Conservation (phyloP, 1,140 invertebrate species). For the Conus ventricosus region DNA sequence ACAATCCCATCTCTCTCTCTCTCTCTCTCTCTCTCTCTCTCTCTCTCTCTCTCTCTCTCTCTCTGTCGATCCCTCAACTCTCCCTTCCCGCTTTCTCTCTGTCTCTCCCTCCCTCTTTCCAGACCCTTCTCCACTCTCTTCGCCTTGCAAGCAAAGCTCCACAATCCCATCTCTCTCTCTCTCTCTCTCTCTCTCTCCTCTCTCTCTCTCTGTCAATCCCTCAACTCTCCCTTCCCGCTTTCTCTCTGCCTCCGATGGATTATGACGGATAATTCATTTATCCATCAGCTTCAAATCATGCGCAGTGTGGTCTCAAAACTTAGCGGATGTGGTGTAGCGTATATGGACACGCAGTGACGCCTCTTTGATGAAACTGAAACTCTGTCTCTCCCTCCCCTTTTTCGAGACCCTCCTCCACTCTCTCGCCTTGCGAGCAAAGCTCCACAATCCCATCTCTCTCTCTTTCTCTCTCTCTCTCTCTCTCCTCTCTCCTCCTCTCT, state of each 20-base stretch:
- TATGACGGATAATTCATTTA: no score
- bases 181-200: conserved; percentile 7
- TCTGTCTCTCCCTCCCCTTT: background rate
- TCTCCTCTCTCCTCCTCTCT: background rate
- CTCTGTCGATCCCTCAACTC: no score
- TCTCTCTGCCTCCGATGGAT: background rate
- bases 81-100: background rate
- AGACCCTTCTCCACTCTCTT: background rate
- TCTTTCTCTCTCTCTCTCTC: background rate
- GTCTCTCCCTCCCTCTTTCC: background rate
- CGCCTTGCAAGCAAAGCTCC: background rate
- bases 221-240: no score
- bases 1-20: background rate
- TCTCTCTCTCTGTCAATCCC: no score
- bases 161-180: background rate
- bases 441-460: background rate
- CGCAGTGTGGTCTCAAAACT: no score
- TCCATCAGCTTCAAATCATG: no score
- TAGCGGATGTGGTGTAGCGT: no score
- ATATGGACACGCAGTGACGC: no score
- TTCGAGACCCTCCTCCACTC: background rate
- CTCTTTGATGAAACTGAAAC: no score
- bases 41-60: background rate
- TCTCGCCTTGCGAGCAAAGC: background rate
- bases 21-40: background rate